Percentiles rank a stretch among this genome's conserved stretches.
phyloP scores from a whole-genome alignment of 2,797 vertebrate species.

The Argyrosomus regius region DNA sequence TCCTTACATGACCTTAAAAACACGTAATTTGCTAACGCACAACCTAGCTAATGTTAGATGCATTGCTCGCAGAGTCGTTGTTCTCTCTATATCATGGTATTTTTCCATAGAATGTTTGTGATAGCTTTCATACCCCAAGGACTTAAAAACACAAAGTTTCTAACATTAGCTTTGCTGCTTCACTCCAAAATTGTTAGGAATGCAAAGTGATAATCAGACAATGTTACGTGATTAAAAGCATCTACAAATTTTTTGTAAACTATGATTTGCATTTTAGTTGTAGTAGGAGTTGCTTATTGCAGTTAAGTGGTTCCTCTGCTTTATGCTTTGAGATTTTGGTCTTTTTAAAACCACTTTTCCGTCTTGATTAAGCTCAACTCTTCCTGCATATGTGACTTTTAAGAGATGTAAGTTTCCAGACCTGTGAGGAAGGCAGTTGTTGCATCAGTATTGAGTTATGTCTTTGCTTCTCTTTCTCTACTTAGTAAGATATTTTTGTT shows the following conservation, averaged over 20 bases:
- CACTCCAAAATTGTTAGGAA: too few relatives aligned
- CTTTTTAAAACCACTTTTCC: neutral
- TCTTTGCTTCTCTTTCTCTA: constrained; percentile 32
- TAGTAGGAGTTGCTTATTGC: neutral
- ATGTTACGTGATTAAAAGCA: neutral
- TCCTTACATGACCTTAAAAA: too few relatives aligned
- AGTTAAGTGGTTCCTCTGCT: neutral
- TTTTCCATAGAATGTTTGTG: too few relatives aligned
- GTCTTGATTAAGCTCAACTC: neutral
- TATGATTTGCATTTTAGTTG: neutral
- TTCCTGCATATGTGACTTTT: neutral
- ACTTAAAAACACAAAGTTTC: too few relatives aligned
- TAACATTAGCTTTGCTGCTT: too few relatives aligned
- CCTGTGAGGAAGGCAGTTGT: neutral
- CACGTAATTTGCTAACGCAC: too few relatives aligned
- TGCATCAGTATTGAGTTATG: constrained; percentile 24
- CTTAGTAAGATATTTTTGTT: constrained; percentile 21
- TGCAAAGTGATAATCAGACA: too few relatives aligned
- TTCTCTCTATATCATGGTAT: too few relatives aligned
- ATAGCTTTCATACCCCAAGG: too few relatives aligned
- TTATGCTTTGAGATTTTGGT: neutral
- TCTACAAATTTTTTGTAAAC: neutral
- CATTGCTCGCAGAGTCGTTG: too few relatives aligned
- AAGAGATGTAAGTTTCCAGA: neutral
- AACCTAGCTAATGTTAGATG: too few relatives aligned